Evolutionary conservation across 2,113 vertebrate species (phyloP).

Genomic region (Panthera uncia): DNA sequence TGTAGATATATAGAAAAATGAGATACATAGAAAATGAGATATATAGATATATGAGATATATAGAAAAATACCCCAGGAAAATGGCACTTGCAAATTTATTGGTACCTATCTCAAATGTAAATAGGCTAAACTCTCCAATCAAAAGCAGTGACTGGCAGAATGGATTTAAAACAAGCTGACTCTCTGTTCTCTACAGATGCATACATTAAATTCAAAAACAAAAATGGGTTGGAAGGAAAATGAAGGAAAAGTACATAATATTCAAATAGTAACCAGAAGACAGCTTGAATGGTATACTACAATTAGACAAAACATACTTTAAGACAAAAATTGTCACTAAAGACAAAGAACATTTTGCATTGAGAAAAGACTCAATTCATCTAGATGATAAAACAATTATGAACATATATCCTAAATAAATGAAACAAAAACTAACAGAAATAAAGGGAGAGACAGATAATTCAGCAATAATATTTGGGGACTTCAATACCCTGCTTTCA

Average conservation of each 20-base stretch:
- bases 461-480: neutral
- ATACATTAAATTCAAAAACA: neutral
- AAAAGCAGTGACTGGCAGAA: neutral
- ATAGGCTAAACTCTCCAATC: neutral
- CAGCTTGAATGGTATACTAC: neutral
- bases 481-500: neutral
- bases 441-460: neutral
- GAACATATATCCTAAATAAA: neutral
- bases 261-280: neutral
- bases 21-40: neutral
- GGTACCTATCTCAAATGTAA: neutral
- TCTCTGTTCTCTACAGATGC: neutral
- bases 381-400: neutral
- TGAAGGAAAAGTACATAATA: neutral
- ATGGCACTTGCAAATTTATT: neutral
- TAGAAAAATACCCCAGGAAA: neutral
- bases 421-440: neutral
- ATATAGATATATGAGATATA: neutral
- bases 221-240: neutral
- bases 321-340: neutral
- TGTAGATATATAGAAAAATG: no score
- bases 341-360: neutral
- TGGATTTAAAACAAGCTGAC: neutral
- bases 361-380: neutral
- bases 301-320: neutral